These are phyloP conservation scores for Aporophyla lueneburgensis DNA, from an alignment of 2,888 invertebrate species.

Conservation along the genomic window DNA sequence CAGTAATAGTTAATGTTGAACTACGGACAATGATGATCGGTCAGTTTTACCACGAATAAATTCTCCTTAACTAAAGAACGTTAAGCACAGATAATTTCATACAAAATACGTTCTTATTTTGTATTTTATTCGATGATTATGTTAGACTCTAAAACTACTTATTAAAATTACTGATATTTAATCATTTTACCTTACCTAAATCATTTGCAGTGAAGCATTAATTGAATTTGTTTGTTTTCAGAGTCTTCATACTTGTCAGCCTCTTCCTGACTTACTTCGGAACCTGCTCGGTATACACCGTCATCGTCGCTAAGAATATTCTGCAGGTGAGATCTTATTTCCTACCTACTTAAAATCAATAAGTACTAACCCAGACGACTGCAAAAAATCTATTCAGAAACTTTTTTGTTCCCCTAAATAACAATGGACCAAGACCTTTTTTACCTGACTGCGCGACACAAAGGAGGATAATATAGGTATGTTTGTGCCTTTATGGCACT, in stretches of 20 bases:
- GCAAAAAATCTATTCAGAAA: not conserved
- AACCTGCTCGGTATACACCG: conserved; percentile 99
- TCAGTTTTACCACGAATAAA: too few relatives aligned
- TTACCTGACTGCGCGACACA: too few relatives aligned
- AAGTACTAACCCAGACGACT: not conserved
- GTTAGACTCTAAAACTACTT: not conserved
- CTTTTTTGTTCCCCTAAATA: not conserved
- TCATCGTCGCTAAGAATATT: conserved; percentile 97
- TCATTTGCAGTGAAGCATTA: not conserved
- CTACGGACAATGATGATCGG: not conserved
- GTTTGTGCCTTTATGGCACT: too few relatives aligned
- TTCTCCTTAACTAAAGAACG: not conserved
- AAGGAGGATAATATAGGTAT: too few relatives aligned
- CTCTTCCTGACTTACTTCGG: conserved; percentile 98
- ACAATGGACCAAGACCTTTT: not conserved
- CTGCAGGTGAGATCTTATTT: conserved; percentile 88
- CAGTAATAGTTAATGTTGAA: too few relatives aligned
- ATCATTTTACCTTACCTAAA: not conserved
- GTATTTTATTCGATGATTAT: not conserved
- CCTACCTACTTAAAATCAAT: not conserved
- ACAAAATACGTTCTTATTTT: not conserved
- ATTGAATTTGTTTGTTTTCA: conserved; percentile 75
- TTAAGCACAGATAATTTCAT: not conserved
- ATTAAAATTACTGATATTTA: not conserved
- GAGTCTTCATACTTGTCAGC: conserved; percentile 93